Conservation (phyloP, 1,140 invertebrate genomes). For the Ceratosolen solmsi region DNA sequence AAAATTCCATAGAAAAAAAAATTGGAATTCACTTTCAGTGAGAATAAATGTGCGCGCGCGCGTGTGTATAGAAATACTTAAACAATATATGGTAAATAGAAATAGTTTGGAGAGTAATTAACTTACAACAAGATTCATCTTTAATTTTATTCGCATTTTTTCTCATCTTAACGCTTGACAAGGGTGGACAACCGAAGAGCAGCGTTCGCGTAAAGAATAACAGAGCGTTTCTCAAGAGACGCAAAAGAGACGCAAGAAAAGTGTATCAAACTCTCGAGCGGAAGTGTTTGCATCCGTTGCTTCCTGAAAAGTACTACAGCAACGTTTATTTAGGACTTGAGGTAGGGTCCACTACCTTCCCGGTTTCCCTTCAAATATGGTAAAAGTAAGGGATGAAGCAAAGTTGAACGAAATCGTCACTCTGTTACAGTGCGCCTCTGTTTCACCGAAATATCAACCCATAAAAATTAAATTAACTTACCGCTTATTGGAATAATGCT, state of each 20-base stretch:
- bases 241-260: constrained; percentile 36
- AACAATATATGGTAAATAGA: background rate
- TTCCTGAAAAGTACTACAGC: background rate
- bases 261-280: constrained; percentile 23
- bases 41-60: no score
- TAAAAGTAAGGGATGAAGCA: background rate
- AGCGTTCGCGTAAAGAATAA: constrained; percentile 5
- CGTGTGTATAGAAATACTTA: no score
- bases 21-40: no score
- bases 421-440: no score
- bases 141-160: background rate
- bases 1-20: no score
- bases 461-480: background rate
- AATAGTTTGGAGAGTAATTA: background rate
- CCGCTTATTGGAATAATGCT: no score
- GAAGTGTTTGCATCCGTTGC: constrained; percentile 48
- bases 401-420: background rate
- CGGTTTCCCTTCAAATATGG: background rate
- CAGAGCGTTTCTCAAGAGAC: background rate
- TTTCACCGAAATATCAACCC: background rate
- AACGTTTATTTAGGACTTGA: constrained; percentile 38
- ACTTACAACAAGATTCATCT: constrained; percentile 1
- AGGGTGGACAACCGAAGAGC: no score
- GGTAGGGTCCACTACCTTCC: background rate
- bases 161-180: no score